These are phyloP conservation scores for Zhuqinia jingwanae DNA, from an alignment of 2,888 invertebrate genomes.

Conservation along the genomic window DNA sequence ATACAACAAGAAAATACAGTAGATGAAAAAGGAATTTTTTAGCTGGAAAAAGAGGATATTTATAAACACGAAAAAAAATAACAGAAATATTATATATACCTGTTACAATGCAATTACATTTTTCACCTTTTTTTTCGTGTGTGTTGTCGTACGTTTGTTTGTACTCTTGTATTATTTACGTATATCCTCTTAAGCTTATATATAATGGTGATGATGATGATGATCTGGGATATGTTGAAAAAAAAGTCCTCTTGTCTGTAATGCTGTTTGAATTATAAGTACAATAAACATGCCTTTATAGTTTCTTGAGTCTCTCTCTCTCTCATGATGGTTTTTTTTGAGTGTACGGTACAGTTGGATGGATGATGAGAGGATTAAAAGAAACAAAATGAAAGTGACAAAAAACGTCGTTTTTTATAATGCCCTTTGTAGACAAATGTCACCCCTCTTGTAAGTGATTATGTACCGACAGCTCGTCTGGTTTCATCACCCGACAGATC, in stretches of 20 bases:
- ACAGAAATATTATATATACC: conserved; percentile 4
- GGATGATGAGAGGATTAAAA: conserved; percentile 42
- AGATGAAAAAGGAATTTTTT: conserved; percentile 17
- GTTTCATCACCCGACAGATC: conserved; percentile 60
- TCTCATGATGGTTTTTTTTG: no score
- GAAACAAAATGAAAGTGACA: conserved; percentile 68
- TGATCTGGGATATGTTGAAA: neutral
- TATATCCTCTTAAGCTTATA: no score
- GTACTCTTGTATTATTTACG: no score
- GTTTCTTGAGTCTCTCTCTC: neutral
- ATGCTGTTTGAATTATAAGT: conserved; percentile 3
- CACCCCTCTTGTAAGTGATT: conserved; percentile 70
- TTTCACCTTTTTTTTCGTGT: neutral
- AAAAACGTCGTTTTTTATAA: conserved; percentile 67
- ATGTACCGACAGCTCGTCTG: conserved; percentile 71
- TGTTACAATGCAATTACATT: conserved; percentile 15
- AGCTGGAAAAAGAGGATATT: conserved; percentile 12
- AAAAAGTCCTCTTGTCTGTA: neutral
- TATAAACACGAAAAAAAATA: neutral
- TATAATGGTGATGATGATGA: no score
- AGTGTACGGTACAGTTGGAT: neutral
- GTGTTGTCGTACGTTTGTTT: no score
- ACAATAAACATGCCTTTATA: neutral
- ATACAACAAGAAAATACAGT: no score
- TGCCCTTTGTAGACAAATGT: conserved; percentile 71